Conservation (phyloP, 2,113 vertebrate genomes). For the Excalfactoria chinensis region DNA sequence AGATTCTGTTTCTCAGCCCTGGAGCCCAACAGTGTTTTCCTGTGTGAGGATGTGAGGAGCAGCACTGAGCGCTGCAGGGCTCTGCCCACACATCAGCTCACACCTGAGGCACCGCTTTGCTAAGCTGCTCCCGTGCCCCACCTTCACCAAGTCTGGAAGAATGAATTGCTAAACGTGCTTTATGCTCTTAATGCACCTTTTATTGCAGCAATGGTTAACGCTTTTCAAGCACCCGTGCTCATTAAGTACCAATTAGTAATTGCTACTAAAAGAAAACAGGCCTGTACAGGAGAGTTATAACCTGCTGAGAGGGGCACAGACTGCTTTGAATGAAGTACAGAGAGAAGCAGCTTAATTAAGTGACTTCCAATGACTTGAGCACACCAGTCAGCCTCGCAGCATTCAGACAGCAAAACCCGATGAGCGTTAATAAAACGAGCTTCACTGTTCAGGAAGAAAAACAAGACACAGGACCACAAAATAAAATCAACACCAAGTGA, state of each 20-base stretch:
- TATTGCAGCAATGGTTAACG: not conserved
- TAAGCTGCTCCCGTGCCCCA: not conserved
- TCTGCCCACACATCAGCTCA: rapidly evolving
- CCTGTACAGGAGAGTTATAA: not conserved
- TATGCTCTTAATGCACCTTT: not conserved
- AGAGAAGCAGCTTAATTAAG: not conserved
- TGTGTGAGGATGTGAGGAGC: not conserved
- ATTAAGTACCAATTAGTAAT: not conserved
- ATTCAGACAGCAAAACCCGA: not conserved
- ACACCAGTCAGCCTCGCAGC: not conserved
- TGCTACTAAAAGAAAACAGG: rapidly evolving
- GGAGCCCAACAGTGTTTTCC: not conserved
- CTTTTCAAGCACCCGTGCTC: not conserved
- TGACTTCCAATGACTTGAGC: not conserved
- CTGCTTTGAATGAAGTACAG: not conserved
- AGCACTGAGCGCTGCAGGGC: rapidly evolving
- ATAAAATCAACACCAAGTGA: not conserved
- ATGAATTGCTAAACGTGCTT: not conserved
- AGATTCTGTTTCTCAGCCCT: not conserved
- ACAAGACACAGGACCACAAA: not conserved
- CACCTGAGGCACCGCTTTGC: too few relatives aligned
- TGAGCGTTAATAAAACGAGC: not conserved
- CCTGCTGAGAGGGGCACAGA: not conserved
- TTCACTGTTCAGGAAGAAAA: not conserved
- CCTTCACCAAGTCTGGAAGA: not conserved